Evolutionary conservation across 2,888 invertebrate genomes (phyloP).

Genomic region (Sinodicranocentrus sp.): DNA sequence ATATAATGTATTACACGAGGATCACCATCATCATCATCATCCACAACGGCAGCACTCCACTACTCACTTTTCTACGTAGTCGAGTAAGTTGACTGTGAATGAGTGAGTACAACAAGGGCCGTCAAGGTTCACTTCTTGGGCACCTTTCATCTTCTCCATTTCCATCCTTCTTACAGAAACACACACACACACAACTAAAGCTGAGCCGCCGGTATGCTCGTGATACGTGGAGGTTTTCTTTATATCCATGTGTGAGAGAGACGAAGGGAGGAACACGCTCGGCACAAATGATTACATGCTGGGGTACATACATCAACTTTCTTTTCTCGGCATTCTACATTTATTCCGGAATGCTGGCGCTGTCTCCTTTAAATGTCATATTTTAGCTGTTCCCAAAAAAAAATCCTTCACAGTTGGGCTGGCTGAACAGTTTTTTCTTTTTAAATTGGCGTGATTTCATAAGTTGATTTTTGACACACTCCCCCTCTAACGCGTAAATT

Average conservation of each 20-base stretch:
- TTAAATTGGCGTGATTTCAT: too few species aligned
- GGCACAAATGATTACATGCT: conserved; percentile 38
- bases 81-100: conserved; percentile 52
- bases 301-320: conserved; percentile 22
- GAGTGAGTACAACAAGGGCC: conserved; percentile 57
- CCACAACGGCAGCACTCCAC: too few species aligned
- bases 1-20: conserved; percentile 54
- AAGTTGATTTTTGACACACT: too few species aligned
- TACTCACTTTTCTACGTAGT: too few species aligned
- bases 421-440: too few species aligned
- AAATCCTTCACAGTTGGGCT: too few species aligned
- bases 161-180: conserved; percentile 29
- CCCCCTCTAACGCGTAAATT: too few species aligned
- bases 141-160: conserved; percentile 65
- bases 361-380: too few species aligned
- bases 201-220: background rate
- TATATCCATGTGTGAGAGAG: background rate
- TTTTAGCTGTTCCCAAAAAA: too few species aligned
- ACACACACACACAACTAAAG: background rate
- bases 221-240: too few species aligned
- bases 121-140: conserved; percentile 59
- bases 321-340: conserved; percentile 10
- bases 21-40: conserved; percentile 50
- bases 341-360: too few species aligned
- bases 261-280: background rate